Evolutionary conservation across 1,140 invertebrate genomes (phyloP).

Genomic region (Brachionus sp.): DNA sequence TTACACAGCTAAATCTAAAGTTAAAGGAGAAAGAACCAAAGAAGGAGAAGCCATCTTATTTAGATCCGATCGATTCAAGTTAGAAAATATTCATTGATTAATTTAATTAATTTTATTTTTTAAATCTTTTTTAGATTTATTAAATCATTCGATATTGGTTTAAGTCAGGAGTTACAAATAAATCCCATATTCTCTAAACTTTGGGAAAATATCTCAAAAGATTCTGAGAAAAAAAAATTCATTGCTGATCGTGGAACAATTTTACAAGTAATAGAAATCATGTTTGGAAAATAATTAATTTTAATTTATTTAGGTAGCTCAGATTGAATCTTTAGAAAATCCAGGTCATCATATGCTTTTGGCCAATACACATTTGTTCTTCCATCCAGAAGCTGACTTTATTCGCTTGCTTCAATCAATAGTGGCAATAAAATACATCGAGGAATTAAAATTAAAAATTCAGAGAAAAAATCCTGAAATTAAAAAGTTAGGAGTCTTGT

Average conservation of each 20-base stretch:
- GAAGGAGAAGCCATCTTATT: slow-evolving; percentile 33
- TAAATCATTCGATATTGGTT: neutral
- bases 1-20: slow-evolving; percentile 5
- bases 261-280: neutral
- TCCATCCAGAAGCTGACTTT: slow-evolving; percentile 44
- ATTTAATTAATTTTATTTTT: neutral
- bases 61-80: slow-evolving; percentile 26
- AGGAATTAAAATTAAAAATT: slow-evolving; percentile 26
- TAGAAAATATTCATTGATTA: neutral
- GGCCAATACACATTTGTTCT: slow-evolving; percentile 44
- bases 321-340: neutral
- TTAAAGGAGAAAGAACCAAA: slow-evolving; percentile 13
- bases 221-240: neutral
- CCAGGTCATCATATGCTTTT: slow-evolving; percentile 8
- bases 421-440: neutral
- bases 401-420: slow-evolving; percentile 33
- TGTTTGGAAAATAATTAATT: neutral
- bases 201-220: slow-evolving; percentile 11
- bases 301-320: neutral
- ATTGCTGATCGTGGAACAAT: slow-evolving; percentile 13
- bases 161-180: slow-evolving; percentile 26
- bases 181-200: slow-evolving; percentile 15
- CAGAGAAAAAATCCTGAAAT: neutral
- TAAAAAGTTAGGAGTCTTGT: slow-evolving; percentile 1
- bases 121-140: slow-evolving; percentile 20